Conservation (phyloP, 2,113 vertebrate genomes). For the Peromyscus polionotus region DNA sequence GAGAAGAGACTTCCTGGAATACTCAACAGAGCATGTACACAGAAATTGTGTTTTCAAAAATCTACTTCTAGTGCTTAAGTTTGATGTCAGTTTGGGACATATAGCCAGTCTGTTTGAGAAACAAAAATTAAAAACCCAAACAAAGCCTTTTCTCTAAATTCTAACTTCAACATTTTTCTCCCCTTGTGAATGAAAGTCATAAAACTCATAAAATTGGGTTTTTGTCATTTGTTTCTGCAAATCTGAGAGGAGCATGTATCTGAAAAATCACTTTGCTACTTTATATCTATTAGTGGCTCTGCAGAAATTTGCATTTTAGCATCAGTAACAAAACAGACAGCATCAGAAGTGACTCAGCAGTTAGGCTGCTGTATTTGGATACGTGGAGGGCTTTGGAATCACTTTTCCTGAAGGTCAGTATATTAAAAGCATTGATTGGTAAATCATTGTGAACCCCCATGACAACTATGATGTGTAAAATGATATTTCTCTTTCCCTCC, state of each 20-base stretch:
- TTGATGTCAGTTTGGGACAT: not conserved
- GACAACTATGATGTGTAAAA: slow-evolving; percentile 42
- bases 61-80: not conserved
- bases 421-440: slow-evolving; percentile 18
- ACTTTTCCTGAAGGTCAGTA: slow-evolving; percentile 43
- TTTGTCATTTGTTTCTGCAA: slow-evolving; percentile 33
- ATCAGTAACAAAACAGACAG: slow-evolving; percentile 55
- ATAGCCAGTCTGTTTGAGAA: too few species aligned
- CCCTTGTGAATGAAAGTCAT: not conserved
- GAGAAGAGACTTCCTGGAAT: not conserved
- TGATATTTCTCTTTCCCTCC: not conserved
- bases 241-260: not conserved
- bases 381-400: slow-evolving; percentile 19
- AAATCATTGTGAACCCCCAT: slow-evolving; percentile 37
- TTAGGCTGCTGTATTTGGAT: slow-evolving; percentile 38
- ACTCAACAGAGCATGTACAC: not conserved
- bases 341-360: not conserved
- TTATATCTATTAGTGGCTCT: slow-evolving; percentile 28
- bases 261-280: slow-evolving; percentile 34
- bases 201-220: slow-evolving; percentile 34
- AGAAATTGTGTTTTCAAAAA: not conserved
- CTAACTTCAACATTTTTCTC: not conserved
- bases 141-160: not conserved
- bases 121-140: not conserved
- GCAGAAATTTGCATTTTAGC: slow-evolving; percentile 67